Conservation (phyloP, 2,797 vertebrate species). For the Lutjanus argentimaculatus region DNA sequence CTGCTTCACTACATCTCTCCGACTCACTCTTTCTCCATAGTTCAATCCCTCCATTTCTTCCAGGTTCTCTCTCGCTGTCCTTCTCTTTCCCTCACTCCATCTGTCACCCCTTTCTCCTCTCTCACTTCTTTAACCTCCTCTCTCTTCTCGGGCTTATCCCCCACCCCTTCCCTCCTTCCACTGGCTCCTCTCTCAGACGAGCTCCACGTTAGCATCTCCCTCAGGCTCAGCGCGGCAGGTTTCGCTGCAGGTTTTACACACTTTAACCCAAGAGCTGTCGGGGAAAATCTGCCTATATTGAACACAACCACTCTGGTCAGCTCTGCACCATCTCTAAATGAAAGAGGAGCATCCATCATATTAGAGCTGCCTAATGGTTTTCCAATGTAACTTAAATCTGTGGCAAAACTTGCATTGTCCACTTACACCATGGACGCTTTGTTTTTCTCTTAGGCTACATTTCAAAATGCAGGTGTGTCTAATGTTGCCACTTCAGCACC, state of each 20-base stretch:
- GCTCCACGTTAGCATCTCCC: constrained; percentile 30
- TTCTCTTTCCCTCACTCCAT: constrained; percentile 40
- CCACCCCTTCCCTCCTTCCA: background rate
- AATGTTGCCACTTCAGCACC: background rate
- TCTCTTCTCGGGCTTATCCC: background rate
- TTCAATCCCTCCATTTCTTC: constrained; percentile 47
- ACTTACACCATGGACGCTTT: background rate
- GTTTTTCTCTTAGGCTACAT: background rate
- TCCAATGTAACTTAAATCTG: constrained; percentile 16
- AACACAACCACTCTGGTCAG: background rate
- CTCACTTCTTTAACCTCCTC: constrained; percentile 37
- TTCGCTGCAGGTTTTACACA: constrained; percentile 32
- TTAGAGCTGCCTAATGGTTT: constrained; percentile 30
- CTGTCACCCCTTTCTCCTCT: constrained; percentile 40
- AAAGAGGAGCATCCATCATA: constrained; percentile 30
- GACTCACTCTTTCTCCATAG: constrained; percentile 25
- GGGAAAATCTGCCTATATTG: constrained; percentile 25
- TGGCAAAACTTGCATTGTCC: background rate
- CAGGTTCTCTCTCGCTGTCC: constrained; percentile 24
- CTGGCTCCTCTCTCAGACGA: constrained; percentile 8
- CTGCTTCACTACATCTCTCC: constrained; percentile 56
- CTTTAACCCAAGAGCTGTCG: constrained; percentile 40
- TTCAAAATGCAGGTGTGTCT: background rate
- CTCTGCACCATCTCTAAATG: background rate
- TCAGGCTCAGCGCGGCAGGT: constrained; percentile 23